A percentile compares a stretch with the other conserved stretches of the same genome.
phyloP scores from a whole-genome alignment of 2,888 invertebrate genomes.

The Limnephilus rhombicus region DNA sequence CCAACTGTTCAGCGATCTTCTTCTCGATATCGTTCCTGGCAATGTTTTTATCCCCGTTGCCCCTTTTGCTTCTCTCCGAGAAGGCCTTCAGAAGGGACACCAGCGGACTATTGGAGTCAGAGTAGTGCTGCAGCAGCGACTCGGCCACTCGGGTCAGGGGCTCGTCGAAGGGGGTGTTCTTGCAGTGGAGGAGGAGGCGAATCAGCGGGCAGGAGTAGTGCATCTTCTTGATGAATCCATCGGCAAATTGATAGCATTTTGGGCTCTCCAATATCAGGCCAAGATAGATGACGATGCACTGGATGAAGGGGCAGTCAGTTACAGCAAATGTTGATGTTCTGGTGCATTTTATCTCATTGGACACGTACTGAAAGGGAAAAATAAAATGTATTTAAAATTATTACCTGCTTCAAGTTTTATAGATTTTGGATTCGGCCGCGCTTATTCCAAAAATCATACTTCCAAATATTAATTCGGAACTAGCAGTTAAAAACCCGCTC shows the following conservation, averaged over 20 bases:
- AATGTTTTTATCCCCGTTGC: constrained; percentile 37
- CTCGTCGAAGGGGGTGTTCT: constrained; percentile 62
- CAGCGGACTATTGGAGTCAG: constrained; percentile 70
- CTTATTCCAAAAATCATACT: too few relatives aligned
- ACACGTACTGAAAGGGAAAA: constrained; percentile 60
- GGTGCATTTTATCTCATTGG: constrained; percentile 61
- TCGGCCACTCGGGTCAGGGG: constrained; percentile 70
- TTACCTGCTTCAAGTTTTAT: constrained; percentile 8
- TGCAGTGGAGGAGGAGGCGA: constrained; percentile 69
- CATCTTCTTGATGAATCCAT: constrained; percentile 68
- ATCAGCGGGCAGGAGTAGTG: constrained; percentile 71
- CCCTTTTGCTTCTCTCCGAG: constrained; percentile 60
- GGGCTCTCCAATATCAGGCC: constrained; percentile 62
- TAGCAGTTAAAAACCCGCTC: too few relatives aligned
- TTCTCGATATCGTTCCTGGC: constrained; percentile 56
- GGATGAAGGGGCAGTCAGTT: constrained; percentile 68
- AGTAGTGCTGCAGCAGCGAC: constrained; percentile 70
- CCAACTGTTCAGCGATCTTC: constrained; percentile 51
- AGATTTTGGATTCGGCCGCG: too few relatives aligned
- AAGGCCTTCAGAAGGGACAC: constrained; percentile 70
- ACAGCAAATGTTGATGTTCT: constrained; percentile 62
- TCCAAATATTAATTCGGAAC: too few relatives aligned
- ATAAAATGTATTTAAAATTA: not conserved
- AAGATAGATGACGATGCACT: constrained; percentile 66
- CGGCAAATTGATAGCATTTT: constrained; percentile 61